phyloP scores from a whole-genome alignment of 1,140 invertebrate species.

The honey bee (Apis mellifera) region Amel_HAv3.1 CM009940.2:6713001-6713500 shows the following conservation, averaged over 20 bases:
- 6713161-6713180: background rate
- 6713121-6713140: conserved; percentile 22
- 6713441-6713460: too few species aligned
- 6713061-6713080: conserved; percentile 47
- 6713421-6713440: too few species aligned
- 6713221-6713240: conserved; percentile 47
- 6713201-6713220: conserved; percentile 55
- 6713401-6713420: too few species aligned
- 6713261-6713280: conserved; percentile 61
- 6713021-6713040: conserved; percentile 67
- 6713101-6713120: conserved; percentile 23
- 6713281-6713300: background rate
- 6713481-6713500: too few species aligned
- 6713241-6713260: conserved; percentile 64
- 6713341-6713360: background rate
- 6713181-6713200: conserved; percentile 13
- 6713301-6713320: background rate
- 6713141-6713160: conserved; percentile 8
- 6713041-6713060: conserved; percentile 63
- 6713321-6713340: conserved; percentile 2
- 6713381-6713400: too few species aligned
- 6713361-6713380: too few species aligned
- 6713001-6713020: conserved; percentile 57
- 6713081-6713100: conserved; percentile 62
- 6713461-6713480: too few species aligned